Evolutionary conservation across 2,113 vertebrate species (phyloP).

Genomic region (Otus sunia): DNA sequence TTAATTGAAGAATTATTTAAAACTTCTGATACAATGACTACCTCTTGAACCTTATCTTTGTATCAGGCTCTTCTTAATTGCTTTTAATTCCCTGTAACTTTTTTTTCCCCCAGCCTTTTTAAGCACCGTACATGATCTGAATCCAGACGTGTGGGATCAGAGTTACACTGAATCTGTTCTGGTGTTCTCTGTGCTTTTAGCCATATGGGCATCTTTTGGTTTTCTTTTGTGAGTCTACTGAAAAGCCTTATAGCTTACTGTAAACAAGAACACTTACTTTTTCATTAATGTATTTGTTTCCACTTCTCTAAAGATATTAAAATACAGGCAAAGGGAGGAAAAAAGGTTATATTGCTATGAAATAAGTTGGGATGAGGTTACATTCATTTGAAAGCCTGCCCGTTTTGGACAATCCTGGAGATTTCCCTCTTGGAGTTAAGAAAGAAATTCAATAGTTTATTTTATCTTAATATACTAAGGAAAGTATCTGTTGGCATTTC

Average conservation of each 20-base stretch:
- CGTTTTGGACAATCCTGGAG: background rate
- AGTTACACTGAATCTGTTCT: background rate
- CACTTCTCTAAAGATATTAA: background rate
- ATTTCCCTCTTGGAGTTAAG: background rate
- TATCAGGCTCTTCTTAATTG: constrained; percentile 47
- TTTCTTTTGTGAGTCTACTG: constrained; percentile 26
- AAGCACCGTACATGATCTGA: background rate
- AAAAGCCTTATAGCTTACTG: background rate
- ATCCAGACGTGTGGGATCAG: constrained; percentile 23
- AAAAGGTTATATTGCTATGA: background rate
- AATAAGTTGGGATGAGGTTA: background rate
- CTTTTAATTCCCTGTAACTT: constrained; percentile 36
- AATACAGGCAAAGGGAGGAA: background rate
- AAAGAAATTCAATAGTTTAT: background rate
- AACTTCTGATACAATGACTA: constrained; percentile 41
- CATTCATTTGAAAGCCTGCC: background rate
- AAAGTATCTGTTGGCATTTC: background rate
- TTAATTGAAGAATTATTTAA: constrained; percentile 63
- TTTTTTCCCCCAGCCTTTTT: constrained; percentile 6
- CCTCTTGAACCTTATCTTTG: constrained; percentile 49
- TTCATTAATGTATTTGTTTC: background rate
- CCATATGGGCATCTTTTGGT: constrained; percentile 50
- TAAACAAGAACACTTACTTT: background rate
- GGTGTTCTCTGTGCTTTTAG: constrained; percentile 18
- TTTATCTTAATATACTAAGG: background rate